Percentiles rank a stretch among this genome's conserved stretches.
Evolutionary conservation across 2,888 invertebrate genomes (phyloP).

Genomic region (Ligdia adustata): DNA sequence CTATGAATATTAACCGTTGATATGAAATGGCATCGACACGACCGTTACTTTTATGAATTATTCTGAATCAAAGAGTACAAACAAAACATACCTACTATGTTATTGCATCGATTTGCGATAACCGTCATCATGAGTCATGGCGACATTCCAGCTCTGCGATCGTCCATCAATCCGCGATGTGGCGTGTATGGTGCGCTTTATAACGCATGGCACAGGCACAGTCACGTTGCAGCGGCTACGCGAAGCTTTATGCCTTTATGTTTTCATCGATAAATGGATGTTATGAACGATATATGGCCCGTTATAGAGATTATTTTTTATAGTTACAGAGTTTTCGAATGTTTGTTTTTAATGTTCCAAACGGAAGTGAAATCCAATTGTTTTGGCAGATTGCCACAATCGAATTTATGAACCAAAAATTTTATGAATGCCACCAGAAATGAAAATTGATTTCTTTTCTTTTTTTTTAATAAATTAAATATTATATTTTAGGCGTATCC

Average conservation of each 20-base stretch:
- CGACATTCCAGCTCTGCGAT: slow-evolving; percentile 18
- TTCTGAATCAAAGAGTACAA: too few relatives aligned
- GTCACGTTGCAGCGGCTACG: slow-evolving; percentile 3
- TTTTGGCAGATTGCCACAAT: slow-evolving; percentile 4
- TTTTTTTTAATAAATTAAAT: too few relatives aligned
- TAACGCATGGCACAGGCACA: slow-evolving; percentile 4
- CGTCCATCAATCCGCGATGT: slow-evolving; percentile 27
- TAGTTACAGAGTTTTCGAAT: neutral
- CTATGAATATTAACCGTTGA: too few relatives aligned
- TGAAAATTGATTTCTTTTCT: too few relatives aligned
- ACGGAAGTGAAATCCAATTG: slow-evolving; percentile 3
- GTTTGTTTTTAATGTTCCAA: slow-evolving; percentile 2
- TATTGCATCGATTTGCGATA: slow-evolving; percentile 24
- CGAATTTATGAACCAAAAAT: neutral
- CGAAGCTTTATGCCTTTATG: slow-evolving; percentile 1
- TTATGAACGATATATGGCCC: neutral
- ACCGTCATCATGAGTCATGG: slow-evolving; percentile 20
- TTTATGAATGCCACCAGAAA: too few relatives aligned
- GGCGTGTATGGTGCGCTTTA: slow-evolving; percentile 25
- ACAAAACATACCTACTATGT: too few relatives aligned
- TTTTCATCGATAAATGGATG: slow-evolving; percentile 14
- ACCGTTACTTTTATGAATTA: neutral
- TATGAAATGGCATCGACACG: too few relatives aligned
- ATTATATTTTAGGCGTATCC: too few relatives aligned
- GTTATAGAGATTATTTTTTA: slow-evolving; percentile 7